Evolutionary conservation across 1,140 invertebrate species (phyloP).

Genomic region (Zaprionus taronus): DNA sequence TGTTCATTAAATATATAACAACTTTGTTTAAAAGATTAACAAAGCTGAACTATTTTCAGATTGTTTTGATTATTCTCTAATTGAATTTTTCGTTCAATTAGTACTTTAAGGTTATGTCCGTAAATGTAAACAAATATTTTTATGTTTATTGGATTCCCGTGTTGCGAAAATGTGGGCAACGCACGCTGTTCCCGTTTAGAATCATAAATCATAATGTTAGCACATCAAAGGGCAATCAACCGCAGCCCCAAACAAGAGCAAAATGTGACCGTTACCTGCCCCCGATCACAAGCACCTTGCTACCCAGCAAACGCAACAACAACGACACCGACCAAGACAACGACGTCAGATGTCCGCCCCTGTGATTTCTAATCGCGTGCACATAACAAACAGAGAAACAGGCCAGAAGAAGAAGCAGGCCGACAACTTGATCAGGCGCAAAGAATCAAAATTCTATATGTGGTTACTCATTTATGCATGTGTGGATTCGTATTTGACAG

Average conservation of each 20-base stretch:
- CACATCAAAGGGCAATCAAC: constrained; percentile 43
- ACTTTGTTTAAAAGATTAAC: constrained; percentile 4
- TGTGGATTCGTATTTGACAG: constrained; percentile 8
- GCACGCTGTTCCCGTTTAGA: constrained; percentile 10
- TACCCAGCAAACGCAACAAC: not conserved
- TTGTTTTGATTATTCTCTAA: constrained; percentile 6
- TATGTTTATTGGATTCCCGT: constrained; percentile 37
- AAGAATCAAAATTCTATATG: constrained; percentile 18
- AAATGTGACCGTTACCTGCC: constrained; percentile 10
- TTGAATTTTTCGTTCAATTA: constrained; percentile 5
- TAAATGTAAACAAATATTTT: constrained; percentile 50
- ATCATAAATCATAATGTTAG: constrained; percentile 62
- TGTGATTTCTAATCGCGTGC: constrained; percentile 58
- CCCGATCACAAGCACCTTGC: constrained; percentile 16
- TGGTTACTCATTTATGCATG: constrained; percentile 14
- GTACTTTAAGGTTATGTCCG: constrained; percentile 21
- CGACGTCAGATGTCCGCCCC: constrained; percentile 54
- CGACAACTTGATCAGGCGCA: constrained; percentile 65
- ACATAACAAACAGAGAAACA: constrained; percentile 35
- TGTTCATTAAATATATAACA: not conserved
- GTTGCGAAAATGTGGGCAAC: constrained; percentile 8
- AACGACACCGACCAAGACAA: constrained; percentile 5
- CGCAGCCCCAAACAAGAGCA: constrained; percentile 10
- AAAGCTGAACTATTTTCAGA: not conserved
- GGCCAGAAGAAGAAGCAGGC: constrained; percentile 16